Base-by-base conservation (phyloP, 2,113 vertebrate species). In the Pseudorasbora parva region DNA sequence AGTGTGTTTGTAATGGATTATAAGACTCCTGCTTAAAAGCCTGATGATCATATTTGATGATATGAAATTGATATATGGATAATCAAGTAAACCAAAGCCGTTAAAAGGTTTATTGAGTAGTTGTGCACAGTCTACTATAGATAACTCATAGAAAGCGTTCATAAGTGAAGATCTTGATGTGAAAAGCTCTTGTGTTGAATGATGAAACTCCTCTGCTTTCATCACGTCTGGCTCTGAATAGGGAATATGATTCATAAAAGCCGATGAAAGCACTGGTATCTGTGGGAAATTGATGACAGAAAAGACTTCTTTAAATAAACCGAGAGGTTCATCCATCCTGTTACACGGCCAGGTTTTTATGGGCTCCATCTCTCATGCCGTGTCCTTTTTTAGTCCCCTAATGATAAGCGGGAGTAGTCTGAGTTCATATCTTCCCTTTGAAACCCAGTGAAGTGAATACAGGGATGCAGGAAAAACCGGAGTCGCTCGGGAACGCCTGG, bases 301-400 rank as follows among this genome's bases (percentile, higher is more conserved):
- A 30, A 19, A 84, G 75, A 49, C 84, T 69, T 62, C 60, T 76
- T 82, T 82, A 82, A 68, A 85, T 81, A 82, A 84, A 68, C 49
- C 54, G 37, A n/a, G 59, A 21, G 71, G 1, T 76, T 76, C 81
- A 83, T 82, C 80, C 21, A 81, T 81, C 68, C 37, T 51, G 59
- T 19, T 17, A 27, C 43, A 37, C 21, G 23, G 47, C 23, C 8
- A 19, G 72, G 14, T 21, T 77, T 81, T 69, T 69, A 19, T 30
- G 27, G 51, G 56, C 47, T 57, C 23, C 37, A 85, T 69, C 49
- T 60, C 51, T 77, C 62, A 49, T 30, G 57, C 64, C n/a, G n/a
- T n/a, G 45, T 21, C 43, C 45, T 81, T 66, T 56, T 45, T 79
- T 47, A 81, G 45, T 43, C 60, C 45, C 54, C 27, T 76, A 49